Conservation (phyloP, 1,140 invertebrate species). For the Potamilus streckersoni region DNA sequence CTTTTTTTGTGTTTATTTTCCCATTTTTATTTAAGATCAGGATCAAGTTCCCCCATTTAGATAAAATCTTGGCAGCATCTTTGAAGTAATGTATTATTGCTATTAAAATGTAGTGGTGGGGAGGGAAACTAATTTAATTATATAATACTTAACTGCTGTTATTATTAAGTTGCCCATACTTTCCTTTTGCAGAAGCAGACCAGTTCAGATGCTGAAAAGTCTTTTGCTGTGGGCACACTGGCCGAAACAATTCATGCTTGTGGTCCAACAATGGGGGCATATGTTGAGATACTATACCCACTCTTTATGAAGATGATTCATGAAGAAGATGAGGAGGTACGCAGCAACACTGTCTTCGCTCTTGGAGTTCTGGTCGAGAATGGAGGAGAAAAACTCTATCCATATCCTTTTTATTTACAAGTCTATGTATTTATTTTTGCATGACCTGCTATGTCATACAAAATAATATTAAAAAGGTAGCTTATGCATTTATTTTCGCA, state of each 20-base stretch:
- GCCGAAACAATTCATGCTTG: constrained; percentile 78
- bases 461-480: too few species aligned
- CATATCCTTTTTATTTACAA: constrained; percentile 70
- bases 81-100: too few species aligned
- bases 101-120: too few species aligned
- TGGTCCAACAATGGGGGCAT: constrained; percentile 68
- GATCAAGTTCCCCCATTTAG: too few species aligned
- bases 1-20: too few species aligned
- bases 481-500: constrained; percentile 8
- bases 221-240: constrained; percentile 80
- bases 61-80: too few species aligned
- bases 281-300: constrained; percentile 75
- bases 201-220: constrained; percentile 75
- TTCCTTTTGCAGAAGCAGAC: constrained; percentile 71
- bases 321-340: constrained; percentile 78
- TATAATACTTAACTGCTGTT: too few species aligned
- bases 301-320: constrained; percentile 73
- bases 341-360: constrained; percentile 83
- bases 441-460: constrained; percentile 11
- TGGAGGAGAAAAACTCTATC: constrained; percentile 73
- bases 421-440: neutral
- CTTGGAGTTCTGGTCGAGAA: constrained; percentile 79
- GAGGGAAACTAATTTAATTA: too few species aligned
- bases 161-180: neutral
- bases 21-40: too few species aligned